Evolutionary conservation across 2,888 invertebrate species (phyloP).

Genomic region (Lycocerus yunnanus): DNA sequence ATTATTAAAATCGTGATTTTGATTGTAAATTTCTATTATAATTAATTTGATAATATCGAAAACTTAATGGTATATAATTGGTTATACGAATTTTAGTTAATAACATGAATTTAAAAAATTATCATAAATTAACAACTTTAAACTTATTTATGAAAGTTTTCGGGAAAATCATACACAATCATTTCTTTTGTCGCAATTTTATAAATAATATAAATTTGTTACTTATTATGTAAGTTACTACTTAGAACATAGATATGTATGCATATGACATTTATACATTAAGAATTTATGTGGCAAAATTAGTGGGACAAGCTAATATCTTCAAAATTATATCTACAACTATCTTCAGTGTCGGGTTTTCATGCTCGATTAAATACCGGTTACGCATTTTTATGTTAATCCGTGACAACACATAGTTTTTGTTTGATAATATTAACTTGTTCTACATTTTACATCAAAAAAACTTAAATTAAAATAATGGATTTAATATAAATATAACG

Average conservation of each 20-base stretch:
- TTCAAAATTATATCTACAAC: not conserved
- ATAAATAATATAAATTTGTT: not conserved
- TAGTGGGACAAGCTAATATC: not conserved
- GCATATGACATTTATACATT: not conserved
- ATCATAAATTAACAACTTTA: too few species aligned
- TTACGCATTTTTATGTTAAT: too few species aligned
- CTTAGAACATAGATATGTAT: not conserved
- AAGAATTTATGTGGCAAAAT: too few species aligned
- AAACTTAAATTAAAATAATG: not conserved
- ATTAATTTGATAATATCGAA: too few species aligned
- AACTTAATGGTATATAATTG: too few species aligned
- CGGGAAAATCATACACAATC: not conserved
- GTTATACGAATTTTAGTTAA: too few species aligned
- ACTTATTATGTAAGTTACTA: not conserved
- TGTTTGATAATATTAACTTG: not conserved
- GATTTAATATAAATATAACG: not conserved
- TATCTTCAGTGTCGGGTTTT: not conserved
- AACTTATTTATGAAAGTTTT: not conserved
- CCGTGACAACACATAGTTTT: too few species aligned
- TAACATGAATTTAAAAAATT: not conserved
- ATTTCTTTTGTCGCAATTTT: not conserved
- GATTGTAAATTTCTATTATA: too few species aligned
- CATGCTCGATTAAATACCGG: not conserved
- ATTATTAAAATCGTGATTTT: too few species aligned
- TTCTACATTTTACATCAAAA: not conserved